These are phyloP conservation scores for Melanostigma gelatinosum DNA, from an alignment of 2,113 vertebrate genomes.

Conservation along the genomic window DNA sequence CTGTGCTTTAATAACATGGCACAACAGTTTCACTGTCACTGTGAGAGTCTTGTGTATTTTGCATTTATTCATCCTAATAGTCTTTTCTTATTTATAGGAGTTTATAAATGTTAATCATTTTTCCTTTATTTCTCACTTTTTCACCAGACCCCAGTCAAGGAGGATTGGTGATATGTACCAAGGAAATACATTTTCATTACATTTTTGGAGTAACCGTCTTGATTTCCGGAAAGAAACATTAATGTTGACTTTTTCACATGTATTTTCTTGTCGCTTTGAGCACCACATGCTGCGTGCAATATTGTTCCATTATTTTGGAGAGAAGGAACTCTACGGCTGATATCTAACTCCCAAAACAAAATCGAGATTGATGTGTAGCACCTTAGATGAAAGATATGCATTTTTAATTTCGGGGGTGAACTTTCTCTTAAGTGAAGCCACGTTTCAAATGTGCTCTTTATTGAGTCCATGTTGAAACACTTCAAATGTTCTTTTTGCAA, in stretches of 20 bases:
- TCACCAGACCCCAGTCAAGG: not conserved
- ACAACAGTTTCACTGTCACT: conserved; percentile 40
- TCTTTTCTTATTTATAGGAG: conserved; percentile 5
- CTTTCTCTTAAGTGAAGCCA: not conserved
- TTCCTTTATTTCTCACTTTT: not conserved
- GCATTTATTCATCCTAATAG: conserved; percentile 39
- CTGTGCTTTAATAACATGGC: conserved; percentile 28
- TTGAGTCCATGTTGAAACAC: not conserved
- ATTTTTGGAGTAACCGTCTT: not conserved
- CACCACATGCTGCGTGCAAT: not conserved
- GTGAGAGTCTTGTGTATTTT: conserved; percentile 36
- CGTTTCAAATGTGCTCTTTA: not conserved
- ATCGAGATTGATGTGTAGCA: not conserved
- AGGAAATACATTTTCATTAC: not conserved
- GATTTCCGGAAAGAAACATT: not conserved
- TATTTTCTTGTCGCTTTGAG: not conserved
- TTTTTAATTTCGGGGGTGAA: not conserved
- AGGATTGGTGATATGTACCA: not conserved
- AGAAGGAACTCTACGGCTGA: not conserved
- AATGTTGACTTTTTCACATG: not conserved
- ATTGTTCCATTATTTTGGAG: not conserved
- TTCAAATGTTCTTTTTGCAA: not conserved
- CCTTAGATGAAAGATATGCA: not conserved
- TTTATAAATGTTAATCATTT: conserved; percentile 14
- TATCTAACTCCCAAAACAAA: not conserved